Percentiles rank a stretch among this genome's conserved stretches.
phyloP scores from a whole-genome alignment of 2,113 vertebrate species.

The Daubentonia madagascariensis region DNA sequence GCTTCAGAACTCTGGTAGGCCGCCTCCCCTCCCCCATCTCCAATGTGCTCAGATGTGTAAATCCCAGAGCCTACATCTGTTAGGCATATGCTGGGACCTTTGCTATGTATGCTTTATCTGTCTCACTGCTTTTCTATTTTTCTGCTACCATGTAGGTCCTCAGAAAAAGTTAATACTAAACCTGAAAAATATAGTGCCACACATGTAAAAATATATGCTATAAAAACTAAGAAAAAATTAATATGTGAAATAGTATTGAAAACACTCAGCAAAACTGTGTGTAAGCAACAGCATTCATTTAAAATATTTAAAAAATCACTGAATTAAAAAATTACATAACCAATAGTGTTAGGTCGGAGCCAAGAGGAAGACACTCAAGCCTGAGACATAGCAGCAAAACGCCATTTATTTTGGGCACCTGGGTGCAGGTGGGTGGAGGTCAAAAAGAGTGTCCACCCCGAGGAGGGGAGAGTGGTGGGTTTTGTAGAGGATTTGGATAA shows the following conservation, averaged over 20 bases:
- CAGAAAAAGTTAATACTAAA: background rate
- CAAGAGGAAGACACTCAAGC: too few species aligned
- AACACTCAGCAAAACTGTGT: background rate
- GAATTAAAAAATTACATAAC: background rate
- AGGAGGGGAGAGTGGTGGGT: too few species aligned
- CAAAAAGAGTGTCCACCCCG: too few species aligned
- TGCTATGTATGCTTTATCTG: background rate
- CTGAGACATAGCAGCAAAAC: too few species aligned
- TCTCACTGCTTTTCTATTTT: background rate
- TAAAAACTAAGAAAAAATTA: background rate
- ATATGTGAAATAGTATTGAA: background rate
- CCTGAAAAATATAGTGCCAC: background rate
- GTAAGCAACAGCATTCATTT: background rate
- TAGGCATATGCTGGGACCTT: background rate
- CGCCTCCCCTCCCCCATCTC: background rate
- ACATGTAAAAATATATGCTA: background rate
- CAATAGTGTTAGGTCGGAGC: too few species aligned
- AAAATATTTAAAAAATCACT: background rate
- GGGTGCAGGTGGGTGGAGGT: too few species aligned
- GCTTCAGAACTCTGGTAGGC: background rate
- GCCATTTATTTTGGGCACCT: too few species aligned
- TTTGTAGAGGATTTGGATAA: too few species aligned
- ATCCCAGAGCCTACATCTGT: background rate
- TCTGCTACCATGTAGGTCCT: background rate
- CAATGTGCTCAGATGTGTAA: background rate